These are phyloP conservation scores for Bovichtus diacanthus DNA, from an alignment of 2,797 vertebrate genomes.

Conservation along the genomic window DNA sequence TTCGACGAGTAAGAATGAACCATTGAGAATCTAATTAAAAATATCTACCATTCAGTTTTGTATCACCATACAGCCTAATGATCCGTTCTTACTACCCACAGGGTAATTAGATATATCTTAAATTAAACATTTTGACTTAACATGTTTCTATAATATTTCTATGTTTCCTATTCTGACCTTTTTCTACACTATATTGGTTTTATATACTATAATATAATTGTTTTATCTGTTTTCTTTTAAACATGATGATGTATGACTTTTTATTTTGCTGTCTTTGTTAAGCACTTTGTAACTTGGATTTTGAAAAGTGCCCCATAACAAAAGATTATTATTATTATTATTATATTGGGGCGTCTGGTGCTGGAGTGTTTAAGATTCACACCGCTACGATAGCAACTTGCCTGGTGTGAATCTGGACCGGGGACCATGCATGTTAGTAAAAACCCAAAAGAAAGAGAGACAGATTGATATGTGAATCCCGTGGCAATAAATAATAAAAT, in stretches of 20 bases:
- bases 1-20: constrained; percentile 42
- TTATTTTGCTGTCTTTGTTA: too few species aligned
- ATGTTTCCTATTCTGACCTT: too few species aligned
- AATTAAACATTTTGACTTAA: constrained; percentile 13
- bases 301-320: too few species aligned
- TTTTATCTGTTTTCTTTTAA: too few species aligned
- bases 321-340: too few species aligned
- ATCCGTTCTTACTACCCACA: constrained; percentile 36
- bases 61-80: constrained; percentile 24
- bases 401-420: background rate
- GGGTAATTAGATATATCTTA: constrained; percentile 46
- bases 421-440: too few species aligned
- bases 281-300: too few species aligned
- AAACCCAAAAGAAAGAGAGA: background rate
- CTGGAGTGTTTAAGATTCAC: background rate
- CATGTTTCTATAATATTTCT: constrained; percentile 2
- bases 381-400: background rate
- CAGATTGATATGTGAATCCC: background rate
- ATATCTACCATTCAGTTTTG: constrained; percentile 36
- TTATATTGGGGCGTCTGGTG: background rate
- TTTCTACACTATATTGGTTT: too few species aligned
- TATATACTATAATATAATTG: too few species aligned
- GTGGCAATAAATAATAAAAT: background rate
- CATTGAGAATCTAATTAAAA: constrained; percentile 46
- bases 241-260: too few species aligned